These are phyloP conservation scores for Tarsius wallacei DNA, from an alignment of 2,797 vertebrate genomes.

Conservation along the genomic window DNA sequence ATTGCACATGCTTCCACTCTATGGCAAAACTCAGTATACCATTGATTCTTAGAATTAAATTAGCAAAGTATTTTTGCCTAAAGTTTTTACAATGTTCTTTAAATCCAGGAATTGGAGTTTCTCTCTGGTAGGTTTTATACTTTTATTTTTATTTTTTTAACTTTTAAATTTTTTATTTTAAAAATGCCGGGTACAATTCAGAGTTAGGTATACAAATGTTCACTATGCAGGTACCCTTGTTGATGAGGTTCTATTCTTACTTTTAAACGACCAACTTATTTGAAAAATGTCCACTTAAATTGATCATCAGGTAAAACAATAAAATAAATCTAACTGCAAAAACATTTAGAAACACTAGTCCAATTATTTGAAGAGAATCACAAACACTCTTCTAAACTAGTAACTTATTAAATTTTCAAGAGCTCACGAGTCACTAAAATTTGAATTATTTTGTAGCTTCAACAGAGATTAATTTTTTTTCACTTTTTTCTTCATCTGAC, in stretches of 20 bases:
- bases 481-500: background rate
- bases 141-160: no score
- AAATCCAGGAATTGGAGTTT: background rate
- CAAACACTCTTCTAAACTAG: background rate
- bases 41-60: slow-evolving; percentile 16
- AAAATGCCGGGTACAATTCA: background rate
- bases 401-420: background rate
- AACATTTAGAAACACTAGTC: background rate
- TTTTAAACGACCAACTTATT: background rate
- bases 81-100: background rate
- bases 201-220: no score
- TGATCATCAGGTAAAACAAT: background rate
- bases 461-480: background rate
- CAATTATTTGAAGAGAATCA: background rate
- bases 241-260: no score
- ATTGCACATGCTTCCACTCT: background rate
- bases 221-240: no score
- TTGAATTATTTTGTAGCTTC: background rate
- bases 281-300: slow-evolving; percentile 11
- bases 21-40: background rate
- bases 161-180: background rate
- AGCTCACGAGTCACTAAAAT: slow-evolving; percentile 39
- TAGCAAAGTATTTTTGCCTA: background rate
- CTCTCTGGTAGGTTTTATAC: background rate
- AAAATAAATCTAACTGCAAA: background rate